Base-by-base conservation (phyloP, 2,888 invertebrate genomes). In the Omphaloscelis lunosa region DNA sequence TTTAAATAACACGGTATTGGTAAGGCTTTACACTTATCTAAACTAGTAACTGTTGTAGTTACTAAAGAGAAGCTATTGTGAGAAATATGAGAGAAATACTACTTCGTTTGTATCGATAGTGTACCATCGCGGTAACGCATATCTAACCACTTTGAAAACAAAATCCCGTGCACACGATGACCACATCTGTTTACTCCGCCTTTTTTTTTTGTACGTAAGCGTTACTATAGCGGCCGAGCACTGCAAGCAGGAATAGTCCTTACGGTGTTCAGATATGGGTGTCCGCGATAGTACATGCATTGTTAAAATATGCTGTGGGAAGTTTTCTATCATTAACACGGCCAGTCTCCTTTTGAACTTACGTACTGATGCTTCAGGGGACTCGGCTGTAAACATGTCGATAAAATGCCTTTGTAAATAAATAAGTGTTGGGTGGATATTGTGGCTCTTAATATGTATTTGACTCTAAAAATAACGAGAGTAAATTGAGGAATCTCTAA, bases 391-490 rank as follows among this genome's bases (percentile, higher is more conserved):
- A 34, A 61, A 62, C 23, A 71, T 66, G 80, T 81, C 74, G 63
- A 63, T 68, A 73, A 80, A 80, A 83, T 83, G 85, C 85, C 89
- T 83, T 85, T 87, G 87, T 87, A 87, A 77, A 84, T 87, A 88
- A 62, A 73, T 68, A 75, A 80, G 72, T 88, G 62, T 80, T 75
- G 53, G 67, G 67, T 73, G 72, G 74, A 72, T 77, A 80, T 77
- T 79, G 65, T 87, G 71, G 77, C 80, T 87, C 79, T 82, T 53
- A 56, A 34, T 66, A 66, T 76, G 56, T 85, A 82, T 79, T 85
- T 68, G 72, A 83, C 72, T 74, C 53, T 69, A 65, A 69, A 77
- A 62, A 34, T 62, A 72, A 34, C 20, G 72, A 68, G 41, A 74
- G 61, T 58, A 68, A 29, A 81, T 62, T 72, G 58, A 51, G 65